Evolutionary conservation across 2,797 vertebrate genomes (phyloP).

Genomic region (Pangasius sanitwongsei): DNA sequence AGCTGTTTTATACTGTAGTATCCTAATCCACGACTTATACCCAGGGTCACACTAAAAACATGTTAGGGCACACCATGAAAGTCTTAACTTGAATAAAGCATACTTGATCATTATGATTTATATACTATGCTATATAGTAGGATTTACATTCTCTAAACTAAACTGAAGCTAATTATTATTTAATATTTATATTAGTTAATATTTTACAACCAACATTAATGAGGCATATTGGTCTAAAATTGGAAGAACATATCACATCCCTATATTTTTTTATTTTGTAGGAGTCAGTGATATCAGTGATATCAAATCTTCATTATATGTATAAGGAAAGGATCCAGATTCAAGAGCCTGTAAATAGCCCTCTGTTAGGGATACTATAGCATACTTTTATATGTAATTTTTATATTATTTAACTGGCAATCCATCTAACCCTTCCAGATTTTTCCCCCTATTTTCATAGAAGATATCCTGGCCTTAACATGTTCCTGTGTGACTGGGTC

Average conservation of each 20-base stretch:
- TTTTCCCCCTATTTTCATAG: background rate
- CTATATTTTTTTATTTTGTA: too few species aligned
- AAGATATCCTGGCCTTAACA: background rate
- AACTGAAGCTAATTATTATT: background rate
- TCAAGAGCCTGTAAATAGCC: background rate
- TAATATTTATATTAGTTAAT: background rate
- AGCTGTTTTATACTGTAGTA: background rate
- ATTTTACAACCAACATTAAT: background rate
- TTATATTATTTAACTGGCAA: background rate
- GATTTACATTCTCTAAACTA: too few species aligned
- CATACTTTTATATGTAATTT: background rate
- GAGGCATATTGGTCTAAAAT: background rate
- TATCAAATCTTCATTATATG: too few species aligned
- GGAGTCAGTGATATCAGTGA: too few species aligned
- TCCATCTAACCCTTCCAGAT: background rate
- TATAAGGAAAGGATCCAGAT: too few species aligned
- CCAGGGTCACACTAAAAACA: background rate
- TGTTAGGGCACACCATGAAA: background rate
- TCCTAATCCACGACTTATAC: background rate
- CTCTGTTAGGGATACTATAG: background rate
- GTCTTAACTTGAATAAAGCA: background rate
- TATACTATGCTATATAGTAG: background rate
- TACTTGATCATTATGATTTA: background rate
- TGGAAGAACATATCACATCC: too few species aligned
- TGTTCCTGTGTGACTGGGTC: background rate